Evolutionary conservation across 2,888 invertebrate species (phyloP).

Genomic region (Cheilosia scutellata): DNA sequence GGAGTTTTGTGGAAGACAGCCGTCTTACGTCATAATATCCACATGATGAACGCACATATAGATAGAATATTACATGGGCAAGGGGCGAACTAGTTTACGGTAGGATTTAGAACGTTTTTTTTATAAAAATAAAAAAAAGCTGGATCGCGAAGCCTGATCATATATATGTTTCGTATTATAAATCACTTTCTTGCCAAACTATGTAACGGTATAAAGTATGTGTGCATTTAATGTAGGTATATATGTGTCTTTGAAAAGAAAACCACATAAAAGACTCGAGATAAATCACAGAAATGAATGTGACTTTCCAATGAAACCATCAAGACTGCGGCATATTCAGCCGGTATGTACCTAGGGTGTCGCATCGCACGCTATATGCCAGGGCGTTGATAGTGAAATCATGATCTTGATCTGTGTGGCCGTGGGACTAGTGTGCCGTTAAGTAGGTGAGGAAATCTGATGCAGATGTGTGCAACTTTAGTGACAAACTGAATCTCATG

Average conservation of each 20-base stretch:
- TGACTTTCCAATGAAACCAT: constrained; percentile 42
- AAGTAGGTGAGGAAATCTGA: constrained; percentile 70
- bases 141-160: not conserved
- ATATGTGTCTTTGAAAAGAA: not conserved
- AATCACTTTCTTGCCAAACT: constrained; percentile 9
- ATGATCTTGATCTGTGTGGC: constrained; percentile 69
- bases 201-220: not conserved
- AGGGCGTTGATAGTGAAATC: constrained; percentile 70
- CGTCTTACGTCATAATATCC: constrained; percentile 37
- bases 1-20: constrained; percentile 18
- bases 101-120: constrained; percentile 8
- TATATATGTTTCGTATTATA: not conserved
- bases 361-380: constrained; percentile 15
- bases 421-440: constrained; percentile 64
- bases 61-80: not conserved
- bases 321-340: constrained; percentile 7
- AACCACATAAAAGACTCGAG: constrained; percentile 30
- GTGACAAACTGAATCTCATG: constrained; percentile 26
- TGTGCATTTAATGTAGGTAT: too few relatives aligned
- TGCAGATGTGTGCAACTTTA: constrained; percentile 27
- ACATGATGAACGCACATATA: not conserved
- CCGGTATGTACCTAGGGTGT: constrained; percentile 30
- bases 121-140: not conserved
- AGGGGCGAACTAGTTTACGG: not conserved
- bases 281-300: constrained; percentile 28